phyloP scores from a whole-genome alignment of 2,888 invertebrate species.

The Spodoptera picta region DNA sequence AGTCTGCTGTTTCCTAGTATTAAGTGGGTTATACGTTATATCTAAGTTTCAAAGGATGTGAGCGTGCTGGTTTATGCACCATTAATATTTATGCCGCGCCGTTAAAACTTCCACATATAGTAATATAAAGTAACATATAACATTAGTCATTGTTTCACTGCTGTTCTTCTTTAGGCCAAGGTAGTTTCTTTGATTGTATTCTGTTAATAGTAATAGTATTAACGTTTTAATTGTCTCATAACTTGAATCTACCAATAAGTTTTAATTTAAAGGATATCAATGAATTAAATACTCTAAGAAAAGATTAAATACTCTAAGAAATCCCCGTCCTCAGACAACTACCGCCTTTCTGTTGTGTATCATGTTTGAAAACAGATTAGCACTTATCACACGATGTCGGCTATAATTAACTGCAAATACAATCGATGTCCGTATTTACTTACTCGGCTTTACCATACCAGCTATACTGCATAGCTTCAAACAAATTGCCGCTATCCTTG shows the following conservation, averaged over 20 bases:
- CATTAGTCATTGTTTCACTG: background rate
- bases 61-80: conserved; percentile 20
- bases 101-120: conserved; percentile 14
- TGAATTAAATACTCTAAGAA: background rate
- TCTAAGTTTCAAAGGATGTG: conserved; percentile 21
- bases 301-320: background rate
- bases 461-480: conserved; percentile 17
- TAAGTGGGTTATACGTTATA: conserved; percentile 2
- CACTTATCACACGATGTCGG: conserved; percentile 20
- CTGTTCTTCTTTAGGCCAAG: too few relatives aligned
- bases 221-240: too few relatives aligned
- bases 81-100: conserved; percentile 29
- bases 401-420: conserved; percentile 50
- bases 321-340: background rate
- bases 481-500: conserved; percentile 47
- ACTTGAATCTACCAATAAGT: too few relatives aligned
- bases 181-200: too few relatives aligned
- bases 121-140: conserved; percentile 8
- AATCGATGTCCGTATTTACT: conserved; percentile 39
- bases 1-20: conserved; percentile 1
- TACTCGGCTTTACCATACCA: conserved; percentile 6
- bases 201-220: too few relatives aligned
- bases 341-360: background rate
- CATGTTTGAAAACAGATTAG: conserved; percentile 29
- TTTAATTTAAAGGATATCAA: too few relatives aligned